These are phyloP conservation scores for Pseudochirops cupreus DNA, from an alignment of 2,797 vertebrate species.

Conservation along the genomic window DNA sequence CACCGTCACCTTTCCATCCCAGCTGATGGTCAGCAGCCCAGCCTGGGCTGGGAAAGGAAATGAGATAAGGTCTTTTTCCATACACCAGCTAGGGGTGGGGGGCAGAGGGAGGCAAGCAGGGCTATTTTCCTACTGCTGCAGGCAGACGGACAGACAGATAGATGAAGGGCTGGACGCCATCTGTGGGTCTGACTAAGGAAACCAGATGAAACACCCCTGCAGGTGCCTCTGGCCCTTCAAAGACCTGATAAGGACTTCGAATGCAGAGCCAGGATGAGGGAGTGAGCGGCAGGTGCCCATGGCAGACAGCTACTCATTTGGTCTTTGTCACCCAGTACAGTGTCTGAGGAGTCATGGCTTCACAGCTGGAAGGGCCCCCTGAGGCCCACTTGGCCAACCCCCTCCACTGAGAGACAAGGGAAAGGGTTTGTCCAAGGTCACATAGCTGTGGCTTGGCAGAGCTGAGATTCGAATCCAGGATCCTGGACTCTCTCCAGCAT, in stretches of 20 bases:
- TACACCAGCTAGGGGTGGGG: background rate
- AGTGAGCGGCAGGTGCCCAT: no score
- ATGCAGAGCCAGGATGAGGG: background rate
- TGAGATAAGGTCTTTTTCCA: constrained; percentile 71
- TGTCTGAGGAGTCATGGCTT: no score
- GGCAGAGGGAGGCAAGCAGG: background rate
- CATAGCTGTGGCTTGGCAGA: background rate
- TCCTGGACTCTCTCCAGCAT: background rate
- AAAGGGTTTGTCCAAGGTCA: background rate
- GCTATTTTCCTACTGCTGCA: background rate
- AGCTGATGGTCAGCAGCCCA: constrained; percentile 59
- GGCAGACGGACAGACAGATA: background rate
- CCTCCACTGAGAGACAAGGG: background rate
- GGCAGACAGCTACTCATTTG: no score
- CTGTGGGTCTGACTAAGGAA: background rate
- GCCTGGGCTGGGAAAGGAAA: constrained; percentile 85
- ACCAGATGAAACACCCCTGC: background rate
- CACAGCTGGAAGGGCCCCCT: no score
- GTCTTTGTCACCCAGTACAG: background rate
- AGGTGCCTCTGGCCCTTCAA: background rate
- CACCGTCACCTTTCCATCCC: constrained; percentile 52
- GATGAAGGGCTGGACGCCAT: background rate
- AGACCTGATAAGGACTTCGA: background rate
- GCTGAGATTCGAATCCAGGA: background rate
- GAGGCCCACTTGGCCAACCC: no score